A percentile compares a stretch with the other conserved stretches of the same genome.
Evolutionary conservation across 2,113 vertebrate genomes (phyloP).

Genomic region (Hypomesus transpacificus): DNA sequence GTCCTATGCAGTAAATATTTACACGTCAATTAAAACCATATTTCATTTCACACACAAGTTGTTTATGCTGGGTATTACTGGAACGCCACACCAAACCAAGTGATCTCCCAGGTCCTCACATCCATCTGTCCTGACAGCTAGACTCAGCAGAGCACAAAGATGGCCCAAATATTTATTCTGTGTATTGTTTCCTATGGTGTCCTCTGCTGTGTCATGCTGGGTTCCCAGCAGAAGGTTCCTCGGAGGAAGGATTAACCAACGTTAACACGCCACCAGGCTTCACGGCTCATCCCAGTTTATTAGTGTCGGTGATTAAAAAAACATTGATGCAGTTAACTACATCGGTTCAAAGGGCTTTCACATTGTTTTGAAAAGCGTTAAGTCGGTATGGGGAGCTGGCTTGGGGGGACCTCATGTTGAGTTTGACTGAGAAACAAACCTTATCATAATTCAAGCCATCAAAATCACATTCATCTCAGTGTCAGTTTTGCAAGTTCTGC

Average conservation of each 20-base stretch:
- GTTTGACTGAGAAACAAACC: slow-evolving; percentile 32
- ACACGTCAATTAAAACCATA: slow-evolving; percentile 65
- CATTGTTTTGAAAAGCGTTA: not conserved
- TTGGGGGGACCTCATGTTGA: slow-evolving; percentile 4
- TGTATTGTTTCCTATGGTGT: slow-evolving; percentile 63
- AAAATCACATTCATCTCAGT: not conserved
- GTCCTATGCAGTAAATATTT: slow-evolving; percentile 59
- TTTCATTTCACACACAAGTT: slow-evolving; percentile 54
- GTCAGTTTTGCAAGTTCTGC: slow-evolving; percentile 15
- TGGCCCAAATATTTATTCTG: slow-evolving; percentile 72
- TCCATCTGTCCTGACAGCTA: slow-evolving; percentile 63
- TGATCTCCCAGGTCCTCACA: slow-evolving; percentile 47
- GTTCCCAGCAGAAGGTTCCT: slow-evolving; percentile 39
- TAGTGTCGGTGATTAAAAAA: slow-evolving; percentile 23
- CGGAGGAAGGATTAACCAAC: slow-evolving; percentile 57
- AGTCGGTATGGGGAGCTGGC: slow-evolving; percentile 30
- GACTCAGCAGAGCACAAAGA: slow-evolving; percentile 62
- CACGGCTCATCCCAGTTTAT: slow-evolving; percentile 24
- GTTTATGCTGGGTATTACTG: slow-evolving; percentile 50
- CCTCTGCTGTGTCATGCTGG: slow-evolving; percentile 43
- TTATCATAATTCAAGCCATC: slow-evolving; percentile 31
- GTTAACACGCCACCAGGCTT: slow-evolving; percentile 26
- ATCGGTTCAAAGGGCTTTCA: not conserved
- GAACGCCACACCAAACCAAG: slow-evolving; percentile 23
- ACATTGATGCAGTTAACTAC: not conserved